These are phyloP conservation scores for Nycticorax nycticorax DNA, from an alignment of 2,113 vertebrate species.

Conservation along the genomic window DNA sequence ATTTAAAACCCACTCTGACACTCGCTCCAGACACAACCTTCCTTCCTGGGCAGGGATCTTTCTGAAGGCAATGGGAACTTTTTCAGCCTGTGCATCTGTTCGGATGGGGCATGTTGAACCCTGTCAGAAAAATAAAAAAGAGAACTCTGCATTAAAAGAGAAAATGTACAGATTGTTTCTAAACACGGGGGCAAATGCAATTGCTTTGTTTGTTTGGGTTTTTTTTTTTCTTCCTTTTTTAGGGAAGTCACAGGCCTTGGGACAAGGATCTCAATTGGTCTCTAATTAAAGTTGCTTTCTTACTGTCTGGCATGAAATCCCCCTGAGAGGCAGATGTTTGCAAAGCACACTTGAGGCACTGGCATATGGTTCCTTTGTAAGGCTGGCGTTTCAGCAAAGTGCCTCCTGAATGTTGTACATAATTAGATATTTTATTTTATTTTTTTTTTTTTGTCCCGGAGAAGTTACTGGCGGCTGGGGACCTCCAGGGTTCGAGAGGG, in stretches of 20 bases:
- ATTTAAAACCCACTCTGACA: background rate
- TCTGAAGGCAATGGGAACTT: background rate
- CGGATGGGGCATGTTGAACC: accelerated
- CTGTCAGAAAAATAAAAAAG: background rate
- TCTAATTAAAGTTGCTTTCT: conserved; percentile 70
- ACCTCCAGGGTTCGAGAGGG: background rate
- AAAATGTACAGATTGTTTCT: background rate
- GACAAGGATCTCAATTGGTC: conserved; percentile 44
- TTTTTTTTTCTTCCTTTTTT: background rate
- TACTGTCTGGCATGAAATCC: conserved; percentile 61
- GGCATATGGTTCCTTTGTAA: conserved; percentile 68
- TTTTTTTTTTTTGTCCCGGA: background rate
- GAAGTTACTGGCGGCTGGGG: conserved; percentile 3
- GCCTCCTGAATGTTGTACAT: conserved; percentile 51
- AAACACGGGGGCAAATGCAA: background rate
- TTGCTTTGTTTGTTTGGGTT: background rate
- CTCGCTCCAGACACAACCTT: background rate
- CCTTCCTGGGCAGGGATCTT: background rate
- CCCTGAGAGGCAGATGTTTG: conserved; percentile 67
- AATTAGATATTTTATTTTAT: conserved; percentile 60
- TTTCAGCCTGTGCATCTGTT: background rate
- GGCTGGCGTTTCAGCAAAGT: conserved; percentile 56
- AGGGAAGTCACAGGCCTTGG: background rate
- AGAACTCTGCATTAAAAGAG: background rate
- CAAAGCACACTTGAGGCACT: conserved; percentile 57